A percentile compares a stretch with the other conserved stretches of the same genome.
Conservation (phyloP, 2,113 vertebrate genomes). For the Seriola quinqueradiata region DNA sequence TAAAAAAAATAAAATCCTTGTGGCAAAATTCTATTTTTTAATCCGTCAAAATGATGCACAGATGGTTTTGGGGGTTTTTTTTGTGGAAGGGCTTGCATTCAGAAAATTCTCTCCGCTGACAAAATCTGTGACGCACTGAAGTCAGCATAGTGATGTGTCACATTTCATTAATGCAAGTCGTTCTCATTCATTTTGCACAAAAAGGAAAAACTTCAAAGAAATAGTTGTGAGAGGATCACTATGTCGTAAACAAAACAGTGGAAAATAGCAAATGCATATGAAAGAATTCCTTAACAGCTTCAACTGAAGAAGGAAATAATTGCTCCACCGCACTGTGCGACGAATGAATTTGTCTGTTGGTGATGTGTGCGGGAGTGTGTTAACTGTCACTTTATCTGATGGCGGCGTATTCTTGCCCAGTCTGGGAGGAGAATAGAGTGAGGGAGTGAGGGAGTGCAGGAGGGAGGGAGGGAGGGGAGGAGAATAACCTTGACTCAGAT, state of each 20-base stretch:
- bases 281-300: constrained; percentile 37
- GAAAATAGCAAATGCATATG: neutral
- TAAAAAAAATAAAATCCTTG: neutral
- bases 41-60: neutral
- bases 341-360: constrained; percentile 54
- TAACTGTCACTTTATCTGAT: constrained; percentile 80
- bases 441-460: constrained; percentile 15
- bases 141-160: neutral
- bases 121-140: neutral
- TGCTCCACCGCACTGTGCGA: constrained; percentile 29
- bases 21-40: neutral
- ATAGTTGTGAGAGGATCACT: neutral
- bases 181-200: neutral
- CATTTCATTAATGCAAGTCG: neutral
- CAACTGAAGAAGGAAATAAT: constrained; percentile 41
- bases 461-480: constrained; percentile 55
- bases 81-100: neutral
- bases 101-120: neutral
- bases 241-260: neutral
- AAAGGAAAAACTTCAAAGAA: neutral
- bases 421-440: constrained; percentile 59
- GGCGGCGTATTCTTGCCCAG: constrained; percentile 75
- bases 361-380: constrained; percentile 60
- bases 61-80: neutral
- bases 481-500: constrained; percentile 88